These are phyloP conservation scores for Drosophila kanapiae DNA, from an alignment of 1,140 invertebrate genomes.

Conservation along the genomic window DNA sequence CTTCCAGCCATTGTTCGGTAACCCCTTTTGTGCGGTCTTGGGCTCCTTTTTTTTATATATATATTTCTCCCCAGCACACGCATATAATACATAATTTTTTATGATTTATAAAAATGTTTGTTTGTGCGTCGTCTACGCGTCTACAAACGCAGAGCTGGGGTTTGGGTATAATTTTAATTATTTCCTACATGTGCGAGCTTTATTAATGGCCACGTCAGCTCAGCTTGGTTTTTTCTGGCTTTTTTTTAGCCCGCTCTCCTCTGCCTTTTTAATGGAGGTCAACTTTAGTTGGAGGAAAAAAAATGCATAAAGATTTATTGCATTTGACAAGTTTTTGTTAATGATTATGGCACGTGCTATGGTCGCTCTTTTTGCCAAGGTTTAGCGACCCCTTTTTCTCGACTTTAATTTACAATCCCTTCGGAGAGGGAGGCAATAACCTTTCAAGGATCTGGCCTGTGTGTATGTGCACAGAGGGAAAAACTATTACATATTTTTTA, in stretches of 20 bases:
- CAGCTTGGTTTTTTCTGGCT: constrained; percentile 19
- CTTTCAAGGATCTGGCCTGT: constrained; percentile 25
- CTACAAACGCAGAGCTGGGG: neutral
- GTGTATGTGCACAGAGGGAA: constrained; percentile 11
- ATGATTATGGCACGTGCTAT: constrained; percentile 55
- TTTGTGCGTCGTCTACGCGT: constrained; percentile 4
- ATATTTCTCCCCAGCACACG: constrained; percentile 51
- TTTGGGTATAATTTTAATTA: constrained; percentile 63
- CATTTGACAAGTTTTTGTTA: constrained; percentile 59
- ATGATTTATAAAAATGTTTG: constrained; percentile 78
- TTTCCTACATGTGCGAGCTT: constrained; percentile 73
- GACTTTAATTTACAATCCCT: constrained; percentile 32
- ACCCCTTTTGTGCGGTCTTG: constrained; percentile 21
- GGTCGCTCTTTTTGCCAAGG: constrained; percentile 47
- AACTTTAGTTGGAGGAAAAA: constrained; percentile 43
- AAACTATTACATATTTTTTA: neutral
- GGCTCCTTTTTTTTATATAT: constrained; percentile 11
- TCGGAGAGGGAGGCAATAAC: constrained; percentile 1
- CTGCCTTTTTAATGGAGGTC: constrained; percentile 51
- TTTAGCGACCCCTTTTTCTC: constrained; percentile 33
- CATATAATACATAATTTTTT: constrained; percentile 80
- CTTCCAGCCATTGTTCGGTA: constrained; percentile 33
- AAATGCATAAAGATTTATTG: constrained; percentile 60
- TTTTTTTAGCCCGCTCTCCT: no score
- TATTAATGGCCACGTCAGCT: constrained; percentile 67